Evolutionary conservation across 2,888 invertebrate species (phyloP).

Genomic region (Chloroclysta siterata): DNA sequence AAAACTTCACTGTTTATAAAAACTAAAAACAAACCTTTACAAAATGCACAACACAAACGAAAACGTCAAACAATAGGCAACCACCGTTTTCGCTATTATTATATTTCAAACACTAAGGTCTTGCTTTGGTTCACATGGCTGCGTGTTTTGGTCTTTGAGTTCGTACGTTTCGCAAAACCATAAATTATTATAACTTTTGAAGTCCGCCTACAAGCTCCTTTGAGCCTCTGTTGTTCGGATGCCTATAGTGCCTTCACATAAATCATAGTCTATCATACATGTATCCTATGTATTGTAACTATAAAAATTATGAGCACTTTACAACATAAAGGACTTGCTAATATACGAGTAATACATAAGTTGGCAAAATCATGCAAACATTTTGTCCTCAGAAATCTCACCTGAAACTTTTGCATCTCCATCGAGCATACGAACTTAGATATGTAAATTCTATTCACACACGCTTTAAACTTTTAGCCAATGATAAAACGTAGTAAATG

Average conservation of each 20-base stretch:
- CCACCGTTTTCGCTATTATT: background rate
- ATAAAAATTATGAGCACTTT: background rate
- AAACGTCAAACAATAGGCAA: background rate
- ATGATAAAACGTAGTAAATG: slow-evolving; percentile 1
- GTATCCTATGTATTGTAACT: background rate
- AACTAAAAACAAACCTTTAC: too few relatives aligned
- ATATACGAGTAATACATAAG: too few relatives aligned
- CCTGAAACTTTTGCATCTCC: too few relatives aligned
- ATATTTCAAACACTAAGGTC: background rate
- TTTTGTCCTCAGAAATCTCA: too few relatives aligned
- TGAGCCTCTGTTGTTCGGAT: background rate
- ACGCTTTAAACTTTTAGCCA: background rate
- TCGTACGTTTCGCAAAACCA: slow-evolving; percentile 2
- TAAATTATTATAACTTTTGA: slow-evolving; percentile 1
- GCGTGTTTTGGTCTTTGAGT: background rate
- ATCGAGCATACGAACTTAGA: too few relatives aligned
- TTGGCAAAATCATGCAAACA: too few relatives aligned
- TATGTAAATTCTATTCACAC: too few relatives aligned
- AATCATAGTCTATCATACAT: background rate
- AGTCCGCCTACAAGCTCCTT: background rate
- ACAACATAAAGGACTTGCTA: background rate
- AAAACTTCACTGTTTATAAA: too few relatives aligned
- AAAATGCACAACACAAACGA: too few relatives aligned
- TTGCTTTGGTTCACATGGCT: background rate
- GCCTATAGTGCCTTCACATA: slow-evolving; percentile 1